These are phyloP conservation scores for Scolanthus callimorphus DNA, from an alignment of 92 coral and sea anemone genomes.

Conservation along the genomic window DNA sequence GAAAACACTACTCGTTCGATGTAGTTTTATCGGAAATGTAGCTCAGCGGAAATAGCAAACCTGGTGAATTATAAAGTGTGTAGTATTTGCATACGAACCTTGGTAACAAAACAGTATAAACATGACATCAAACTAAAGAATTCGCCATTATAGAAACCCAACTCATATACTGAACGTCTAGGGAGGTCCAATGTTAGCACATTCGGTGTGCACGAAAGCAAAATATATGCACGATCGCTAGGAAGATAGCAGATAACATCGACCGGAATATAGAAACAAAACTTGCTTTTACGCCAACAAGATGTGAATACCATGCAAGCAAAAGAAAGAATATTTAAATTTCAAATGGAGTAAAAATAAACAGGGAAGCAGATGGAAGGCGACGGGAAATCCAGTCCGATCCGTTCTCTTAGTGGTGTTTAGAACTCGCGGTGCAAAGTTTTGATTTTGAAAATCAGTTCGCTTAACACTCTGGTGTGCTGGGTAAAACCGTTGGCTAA, in stretches of 20 bases:
- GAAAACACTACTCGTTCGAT: too few species aligned
- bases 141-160: too few species aligned
- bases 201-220: not conserved
- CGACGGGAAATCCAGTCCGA: too few species aligned
- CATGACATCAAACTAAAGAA: not conserved
- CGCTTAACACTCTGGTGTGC: not conserved
- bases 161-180: too few species aligned
- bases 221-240: not conserved
- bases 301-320: not conserved
- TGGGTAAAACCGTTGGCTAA: conserved; percentile 13
- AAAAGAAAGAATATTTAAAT: too few species aligned
- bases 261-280: not conserved
- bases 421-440: too few species aligned
- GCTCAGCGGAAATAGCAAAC: not conserved
- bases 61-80: too few species aligned
- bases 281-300: not conserved
- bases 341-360: too few species aligned
- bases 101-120: not conserved
- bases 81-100: not conserved
- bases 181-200: not conserved
- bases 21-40: too few species aligned
- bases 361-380: too few species aligned
- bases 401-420: too few species aligned
- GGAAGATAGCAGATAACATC: not conserved
- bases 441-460: not conserved